Conservation (phyloP, 1,140 invertebrate species). For the Sinonovacula constricta region DNA sequence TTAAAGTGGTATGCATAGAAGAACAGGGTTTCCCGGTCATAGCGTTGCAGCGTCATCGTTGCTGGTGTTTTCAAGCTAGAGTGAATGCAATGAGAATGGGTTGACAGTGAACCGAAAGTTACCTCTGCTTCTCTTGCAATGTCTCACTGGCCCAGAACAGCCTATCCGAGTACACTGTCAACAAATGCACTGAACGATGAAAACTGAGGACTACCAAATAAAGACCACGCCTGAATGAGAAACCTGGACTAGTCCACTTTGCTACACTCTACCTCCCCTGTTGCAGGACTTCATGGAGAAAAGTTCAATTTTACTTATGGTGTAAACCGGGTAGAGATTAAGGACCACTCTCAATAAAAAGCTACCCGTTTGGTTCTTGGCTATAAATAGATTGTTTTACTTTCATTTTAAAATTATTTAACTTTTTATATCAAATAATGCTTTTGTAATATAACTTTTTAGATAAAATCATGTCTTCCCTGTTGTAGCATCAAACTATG, state of each 20-base stretch:
- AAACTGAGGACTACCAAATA: constrained; percentile 20
- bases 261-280: too few relatives aligned
- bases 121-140: too few relatives aligned
- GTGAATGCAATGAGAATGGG: not conserved
- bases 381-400: too few relatives aligned
- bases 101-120: too few relatives aligned
- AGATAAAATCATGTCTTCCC: too few relatives aligned
- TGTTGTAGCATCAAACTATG: too few relatives aligned
- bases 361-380: not conserved
- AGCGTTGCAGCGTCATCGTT: constrained; percentile 41
- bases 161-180: too few relatives aligned
- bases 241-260: constrained; percentile 2
- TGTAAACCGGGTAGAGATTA: not conserved
- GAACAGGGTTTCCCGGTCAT: constrained; percentile 45
- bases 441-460: too few relatives aligned
- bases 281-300: too few relatives aligned
- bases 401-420: too few relatives aligned
- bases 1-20: constrained; percentile 45
- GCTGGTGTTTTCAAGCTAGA: not conserved
- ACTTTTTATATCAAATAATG: too few relatives aligned
- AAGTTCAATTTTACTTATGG: not conserved
- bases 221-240: constrained; percentile 23
- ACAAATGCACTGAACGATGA: constrained; percentile 11
- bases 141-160: too few relatives aligned
- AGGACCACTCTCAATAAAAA: not conserved